phyloP scores from a whole-genome alignment of 2,888 invertebrate species.

The Malthinus flaveolus region DNA sequence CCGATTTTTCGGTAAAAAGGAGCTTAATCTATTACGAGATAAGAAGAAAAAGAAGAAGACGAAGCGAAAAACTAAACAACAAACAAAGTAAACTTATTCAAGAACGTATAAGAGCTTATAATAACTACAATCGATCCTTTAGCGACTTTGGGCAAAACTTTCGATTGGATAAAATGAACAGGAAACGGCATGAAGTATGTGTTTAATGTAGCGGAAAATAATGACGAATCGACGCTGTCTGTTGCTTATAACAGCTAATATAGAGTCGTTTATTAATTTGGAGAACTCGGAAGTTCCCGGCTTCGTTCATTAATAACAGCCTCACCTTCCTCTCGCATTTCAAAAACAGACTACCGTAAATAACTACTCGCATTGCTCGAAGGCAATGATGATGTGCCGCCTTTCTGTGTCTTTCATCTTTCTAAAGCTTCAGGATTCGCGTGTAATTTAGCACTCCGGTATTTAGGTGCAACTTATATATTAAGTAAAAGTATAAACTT shows the following conservation, averaged over 20 bases:
- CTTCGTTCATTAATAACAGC: conserved; percentile 55
- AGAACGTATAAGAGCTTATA: conserved; percentile 37
- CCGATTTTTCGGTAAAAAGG: too few relatives aligned
- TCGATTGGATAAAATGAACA: conserved; percentile 51
- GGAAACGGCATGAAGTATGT: conserved; percentile 56
- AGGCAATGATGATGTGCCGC: conserved; percentile 47
- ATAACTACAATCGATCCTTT: conserved; percentile 33
- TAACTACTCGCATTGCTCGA: conserved; percentile 40
- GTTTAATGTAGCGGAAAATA: conserved; percentile 59
- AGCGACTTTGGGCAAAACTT: conserved; percentile 40
- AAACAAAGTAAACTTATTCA: conserved; percentile 38
- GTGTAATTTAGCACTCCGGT: conserved; percentile 19
- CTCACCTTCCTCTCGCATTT: conserved; percentile 51
- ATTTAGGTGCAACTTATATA: conserved; percentile 10
- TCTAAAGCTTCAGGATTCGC: conserved; percentile 19
- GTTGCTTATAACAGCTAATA: conserved; percentile 57
- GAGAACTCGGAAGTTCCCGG: conserved; percentile 49
- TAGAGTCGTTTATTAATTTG: conserved; percentile 57
- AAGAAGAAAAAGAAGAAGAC: conserved; percentile 1
- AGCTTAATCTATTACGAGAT: too few relatives aligned
- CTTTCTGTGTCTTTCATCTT: conserved; percentile 31
- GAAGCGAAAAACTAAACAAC: conserved; percentile 24
- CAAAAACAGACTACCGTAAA: conserved; percentile 54
- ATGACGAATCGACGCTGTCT: conserved; percentile 59
- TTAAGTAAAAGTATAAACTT: conserved; percentile 8